Evolutionary conservation across 92 coral and sea anemone genomes (phyloP).

Genomic region (Muricea muricata): DNA sequence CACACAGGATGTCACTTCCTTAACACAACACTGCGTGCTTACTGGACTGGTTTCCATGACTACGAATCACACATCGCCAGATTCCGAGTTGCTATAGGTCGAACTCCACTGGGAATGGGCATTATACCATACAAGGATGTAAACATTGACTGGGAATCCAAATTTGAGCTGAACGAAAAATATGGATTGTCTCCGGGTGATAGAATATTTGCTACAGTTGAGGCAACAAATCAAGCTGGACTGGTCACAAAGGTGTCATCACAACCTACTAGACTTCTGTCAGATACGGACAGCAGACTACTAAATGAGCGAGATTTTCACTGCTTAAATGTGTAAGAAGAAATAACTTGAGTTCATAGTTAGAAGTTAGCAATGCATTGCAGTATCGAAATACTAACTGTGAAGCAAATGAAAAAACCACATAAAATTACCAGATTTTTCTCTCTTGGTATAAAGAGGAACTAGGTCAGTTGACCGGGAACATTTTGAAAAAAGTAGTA

Average conservation of each 20-base stretch:
- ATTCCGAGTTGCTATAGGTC: slow-evolving; percentile 77
- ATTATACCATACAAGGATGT: slow-evolving; percentile 62
- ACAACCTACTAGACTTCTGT: slow-evolving; percentile 82
- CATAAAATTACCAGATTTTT: no score
- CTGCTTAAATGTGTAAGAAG: slow-evolving; percentile 65
- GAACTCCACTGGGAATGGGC: slow-evolving; percentile 50
- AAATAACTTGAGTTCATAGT: no score
- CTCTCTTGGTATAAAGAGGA: no score
- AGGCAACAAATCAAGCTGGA: slow-evolving; percentile 81
- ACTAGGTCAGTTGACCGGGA: no score
- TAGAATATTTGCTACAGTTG: slow-evolving; percentile 74
- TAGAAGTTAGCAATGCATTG: no score
- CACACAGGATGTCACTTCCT: slow-evolving; percentile 85
- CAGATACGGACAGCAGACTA: slow-evolving; percentile 63
- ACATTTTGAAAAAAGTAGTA: no score
- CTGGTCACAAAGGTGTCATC: slow-evolving; percentile 67
- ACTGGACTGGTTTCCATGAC: slow-evolving; percentile 85
- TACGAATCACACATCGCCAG: slow-evolving; percentile 76
- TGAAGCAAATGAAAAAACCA: no score
- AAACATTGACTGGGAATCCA: slow-evolving; percentile 64
- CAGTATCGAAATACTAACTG: no score
- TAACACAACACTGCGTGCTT: slow-evolving; percentile 84
- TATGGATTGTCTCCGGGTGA: slow-evolving; percentile 72
- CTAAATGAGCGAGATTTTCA: slow-evolving; percentile 71
- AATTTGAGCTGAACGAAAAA: slow-evolving; percentile 32